Percentiles rank a stretch among this genome's conserved stretches.
phyloP scores from a whole-genome alignment of 2,797 vertebrate species.

The Petrocephalus sullivani region DNA sequence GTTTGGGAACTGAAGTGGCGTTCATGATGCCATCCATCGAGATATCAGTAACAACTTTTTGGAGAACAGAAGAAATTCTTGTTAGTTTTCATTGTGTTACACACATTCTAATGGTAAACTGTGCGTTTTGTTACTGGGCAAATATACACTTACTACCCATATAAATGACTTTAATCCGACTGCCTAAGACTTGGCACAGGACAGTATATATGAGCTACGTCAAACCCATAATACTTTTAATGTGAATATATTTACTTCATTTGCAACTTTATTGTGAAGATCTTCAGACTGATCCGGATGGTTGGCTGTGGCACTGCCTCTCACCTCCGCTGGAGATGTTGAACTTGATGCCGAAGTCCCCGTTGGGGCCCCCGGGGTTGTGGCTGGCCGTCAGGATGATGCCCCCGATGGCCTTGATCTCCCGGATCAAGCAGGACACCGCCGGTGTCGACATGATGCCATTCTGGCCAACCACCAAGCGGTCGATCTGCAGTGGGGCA shows the following conservation, averaged over 20 bases:
- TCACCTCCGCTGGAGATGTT: conserved; percentile 92
- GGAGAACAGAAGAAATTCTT: neutral
- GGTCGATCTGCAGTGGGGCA: conserved; percentile 70
- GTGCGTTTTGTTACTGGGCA: neutral
- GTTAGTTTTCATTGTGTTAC: neutral
- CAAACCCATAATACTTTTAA: neutral
- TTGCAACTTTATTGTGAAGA: neutral
- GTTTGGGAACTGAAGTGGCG: neutral
- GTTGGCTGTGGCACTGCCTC: conserved; percentile 21
- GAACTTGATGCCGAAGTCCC: conserved; percentile 97
- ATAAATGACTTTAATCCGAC: neutral
- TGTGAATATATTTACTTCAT: neutral
- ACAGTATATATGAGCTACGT: neutral
- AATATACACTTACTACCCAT: neutral
- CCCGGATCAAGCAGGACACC: conserved; percentile 94
- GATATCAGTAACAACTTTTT: neutral
- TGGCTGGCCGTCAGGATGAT: conserved; percentile 97
- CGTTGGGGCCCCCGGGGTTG: conserved; percentile 89
- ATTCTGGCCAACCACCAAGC: conserved; percentile 88
- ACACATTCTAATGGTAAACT: neutral
- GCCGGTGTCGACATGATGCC: conserved; percentile 96
- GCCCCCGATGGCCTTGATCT: conserved; percentile 88
- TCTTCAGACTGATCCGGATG: neutral
- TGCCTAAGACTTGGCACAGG: neutral
- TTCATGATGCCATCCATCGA: neutral